Evolutionary conservation across 2,888 invertebrate species (phyloP), one percentile per base, ranked within the genome.

Genomic region (Caenorhabditis angaria): DNA sequence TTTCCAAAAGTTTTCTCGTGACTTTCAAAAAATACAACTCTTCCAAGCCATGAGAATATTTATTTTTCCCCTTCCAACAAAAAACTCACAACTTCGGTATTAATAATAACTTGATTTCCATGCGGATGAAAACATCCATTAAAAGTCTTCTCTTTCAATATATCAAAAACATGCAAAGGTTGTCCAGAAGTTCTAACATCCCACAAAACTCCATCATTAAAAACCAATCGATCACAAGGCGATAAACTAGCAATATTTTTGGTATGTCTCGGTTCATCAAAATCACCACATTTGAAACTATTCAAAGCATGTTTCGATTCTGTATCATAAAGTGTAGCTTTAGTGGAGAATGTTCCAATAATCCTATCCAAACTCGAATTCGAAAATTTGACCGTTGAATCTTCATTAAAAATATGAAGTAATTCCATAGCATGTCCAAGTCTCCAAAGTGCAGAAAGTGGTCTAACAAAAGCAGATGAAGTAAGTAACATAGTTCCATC

Each of bases 81-180:
- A 29, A 50, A 25, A 58, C 88, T 84, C 87, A 90, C 90, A 78
- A 91, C 94, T 91, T 99, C 97, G 0, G 96, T 94, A 88, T 97
- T 97, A 64, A 97, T 95, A 85, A 99, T 94, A 50, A 96, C 94
- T 64, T 84, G 82, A 29, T 74, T 74, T 8, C 83, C 82, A 57
- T 81, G 80, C 6, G 85, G 85, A 71, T 85, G 85, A 65, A 85
- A 85, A 20, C 70, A 62, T 18, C 83, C 85, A 28, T 76, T 72
- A 20, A 58, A 25, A 0, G 65, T 59, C 8, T 20, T n/a, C 2
- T 28, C 6, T 90, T 97, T 97, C 41, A 99, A 91, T 88, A 97
- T 97, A 89, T 99, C 99, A 88, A 99, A 94, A 88, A 97, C 96
- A 89, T 97, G 96, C 55, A 99, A 93, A 81, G 35, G 24, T n/a